Conservation (phyloP, 2,888 invertebrate species). For the Ichneumoninae sp. region DNA sequence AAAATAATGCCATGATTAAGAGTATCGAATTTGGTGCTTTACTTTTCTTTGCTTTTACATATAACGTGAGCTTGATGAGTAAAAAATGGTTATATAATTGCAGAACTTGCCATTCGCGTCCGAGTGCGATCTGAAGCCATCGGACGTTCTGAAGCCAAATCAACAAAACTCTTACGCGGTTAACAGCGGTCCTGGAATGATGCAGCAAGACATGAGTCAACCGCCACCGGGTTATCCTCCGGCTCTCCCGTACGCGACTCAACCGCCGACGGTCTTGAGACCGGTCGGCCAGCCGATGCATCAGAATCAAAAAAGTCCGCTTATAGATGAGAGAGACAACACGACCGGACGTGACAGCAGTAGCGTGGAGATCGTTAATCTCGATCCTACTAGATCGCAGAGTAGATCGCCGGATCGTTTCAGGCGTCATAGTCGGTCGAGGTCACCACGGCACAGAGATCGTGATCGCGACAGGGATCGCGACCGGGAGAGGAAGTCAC, state of each 20-base stretch:
- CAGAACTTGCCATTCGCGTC: slow-evolving; percentile 88
- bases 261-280: slow-evolving; percentile 79
- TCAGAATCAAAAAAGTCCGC: slow-evolving; percentile 80
- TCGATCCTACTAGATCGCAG: slow-evolving; percentile 81
- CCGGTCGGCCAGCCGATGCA: slow-evolving; percentile 76
- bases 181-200: slow-evolving; percentile 70
- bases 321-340: slow-evolving; percentile 81
- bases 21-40: background rate
- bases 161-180: slow-evolving; percentile 73
- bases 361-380: slow-evolving; percentile 83
- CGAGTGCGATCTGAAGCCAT: slow-evolving; percentile 88
- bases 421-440: slow-evolving; percentile 81
- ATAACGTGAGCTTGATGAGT: background rate
- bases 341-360: slow-evolving; percentile 80
- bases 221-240: slow-evolving; percentile 86
- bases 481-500: slow-evolving; percentile 83
- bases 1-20: background rate
- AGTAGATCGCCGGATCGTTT: slow-evolving; percentile 83
- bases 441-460: slow-evolving; percentile 81
- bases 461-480: slow-evolving; percentile 79
- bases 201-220: slow-evolving; percentile 85
- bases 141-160: slow-evolving; percentile 80
- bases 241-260: slow-evolving; percentile 80
- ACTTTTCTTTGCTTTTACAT: background rate
- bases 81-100: slow-evolving; percentile 66